Evolutionary conservation across 2,113 vertebrate genomes (phyloP).

Genomic region (Burhinus oedicnemus): DNA sequence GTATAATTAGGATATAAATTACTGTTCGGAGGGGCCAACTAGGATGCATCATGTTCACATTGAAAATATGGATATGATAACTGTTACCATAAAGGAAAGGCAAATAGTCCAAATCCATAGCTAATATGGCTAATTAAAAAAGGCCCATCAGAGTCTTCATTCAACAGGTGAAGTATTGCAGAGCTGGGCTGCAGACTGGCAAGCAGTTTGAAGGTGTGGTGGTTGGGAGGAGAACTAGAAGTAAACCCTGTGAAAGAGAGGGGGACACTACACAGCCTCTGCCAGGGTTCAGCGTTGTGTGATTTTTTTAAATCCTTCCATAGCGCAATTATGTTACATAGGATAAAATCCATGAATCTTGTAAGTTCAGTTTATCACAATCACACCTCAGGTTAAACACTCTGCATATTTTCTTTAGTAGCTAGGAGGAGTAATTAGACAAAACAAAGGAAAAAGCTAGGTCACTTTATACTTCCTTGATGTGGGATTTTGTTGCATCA

Average conservation of each 20-base stretch:
- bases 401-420: not conserved
- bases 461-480: not conserved
- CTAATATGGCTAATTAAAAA: not conserved
- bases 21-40: not conserved
- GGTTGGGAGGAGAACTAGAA: not conserved
- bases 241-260: not conserved
- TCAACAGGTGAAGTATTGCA: not conserved
- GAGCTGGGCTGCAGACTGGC: not conserved
- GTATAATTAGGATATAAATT: not conserved
- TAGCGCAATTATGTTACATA: not conserved
- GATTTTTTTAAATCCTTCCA: not conserved
- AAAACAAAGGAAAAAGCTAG: not conserved
- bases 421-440: not conserved
- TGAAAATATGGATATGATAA: not conserved
- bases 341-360: not conserved
- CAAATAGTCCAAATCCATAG: not conserved
- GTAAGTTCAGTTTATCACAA: not conserved
- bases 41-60: not conserved
- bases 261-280: not conserved
- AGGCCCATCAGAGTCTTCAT: not conserved
- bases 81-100: not conserved
- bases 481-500: not conserved
- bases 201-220: not conserved
- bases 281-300: not conserved
- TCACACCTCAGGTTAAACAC: not conserved